Evolutionary conservation across 1,140 invertebrate species (phyloP), one percentile per base, ranked within the genome.

Genomic region (Planococcus citri): DNA sequence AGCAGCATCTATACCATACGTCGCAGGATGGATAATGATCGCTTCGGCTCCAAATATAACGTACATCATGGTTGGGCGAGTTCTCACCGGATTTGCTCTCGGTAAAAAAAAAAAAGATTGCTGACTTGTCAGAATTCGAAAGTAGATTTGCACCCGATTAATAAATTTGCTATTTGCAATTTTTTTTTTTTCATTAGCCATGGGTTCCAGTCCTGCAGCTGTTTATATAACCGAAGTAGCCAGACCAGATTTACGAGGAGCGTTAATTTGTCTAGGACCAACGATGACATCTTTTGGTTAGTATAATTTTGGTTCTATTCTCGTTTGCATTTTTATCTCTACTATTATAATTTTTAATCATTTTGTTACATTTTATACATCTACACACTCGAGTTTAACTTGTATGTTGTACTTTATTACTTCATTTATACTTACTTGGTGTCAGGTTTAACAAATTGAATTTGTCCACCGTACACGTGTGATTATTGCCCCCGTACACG

Each of bases 181-280:
- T 33, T 73, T 73, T 51, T n/a, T n/a, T n/a, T n/a, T n/a, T n/a
- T n/a, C n/a, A n/a, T n/a, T 76, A 76, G 83, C 82, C 2, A 75
- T 83, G 71, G 81, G 80, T 4, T 82, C 81, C 0, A 83, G 82
- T 69, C 83, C 84, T n/a, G 82, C 82, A 0, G 81, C 83, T 41
- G 84, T 85, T 21, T 85, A 85, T 73, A 83, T 85, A 27, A 85
- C 84, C 12, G 84, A 85, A 76, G 83, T 85, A 0, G 82, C 83
- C 0, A 75, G 80, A 67, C 82, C 83, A 4, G 83, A 85, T 73
- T 75, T 84, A 9, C 75, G 84, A 69, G 83, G 83, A 21, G 81
- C 83, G 0, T 76, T 85, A 33, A 81, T 83, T 70, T 82, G 81
- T 2, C 78, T 78, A 20, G 82, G 80, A 4, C 82, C 82, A 8